These are phyloP conservation scores for Chloebia gouldiae DNA, from an alignment of 2,113 vertebrate species.

Conservation along the genomic window DNA sequence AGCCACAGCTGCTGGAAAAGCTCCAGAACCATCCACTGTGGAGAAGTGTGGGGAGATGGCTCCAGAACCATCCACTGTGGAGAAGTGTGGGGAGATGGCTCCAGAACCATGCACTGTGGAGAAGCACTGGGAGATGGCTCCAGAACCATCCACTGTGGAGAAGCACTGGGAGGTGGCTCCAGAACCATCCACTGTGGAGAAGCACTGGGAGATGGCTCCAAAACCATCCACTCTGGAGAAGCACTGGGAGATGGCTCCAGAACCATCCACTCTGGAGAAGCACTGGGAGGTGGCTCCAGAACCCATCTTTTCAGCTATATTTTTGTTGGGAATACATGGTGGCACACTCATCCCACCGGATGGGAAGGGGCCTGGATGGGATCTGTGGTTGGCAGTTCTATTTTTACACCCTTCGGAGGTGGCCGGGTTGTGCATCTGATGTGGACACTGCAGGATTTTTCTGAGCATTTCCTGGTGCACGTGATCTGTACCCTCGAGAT, in stretches of 20 bases:
- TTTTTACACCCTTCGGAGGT: neutral
- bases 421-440: neutral
- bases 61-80: neutral
- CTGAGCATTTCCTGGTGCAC: neutral
- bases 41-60: fast-evolving
- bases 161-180: neutral
- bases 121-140: fast-evolving
- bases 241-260: fast-evolving
- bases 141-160: neutral
- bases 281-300: neutral
- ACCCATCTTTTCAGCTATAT: neutral
- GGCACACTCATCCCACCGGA: neutral
- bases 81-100: neutral
- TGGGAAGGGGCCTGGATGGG: slow-evolving; percentile 9
- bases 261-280: neutral
- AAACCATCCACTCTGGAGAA: too few relatives aligned
- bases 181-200: neutral
- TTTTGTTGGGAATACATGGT: neutral
- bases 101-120: too few relatives aligned
- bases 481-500: neutral
- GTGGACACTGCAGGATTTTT: neutral
- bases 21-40: fast-evolving
- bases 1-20: neutral
- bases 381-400: neutral
- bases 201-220: neutral